Conservation (phyloP, 2,888 invertebrate genomes). For the Ditula angustiorana region DNA sequence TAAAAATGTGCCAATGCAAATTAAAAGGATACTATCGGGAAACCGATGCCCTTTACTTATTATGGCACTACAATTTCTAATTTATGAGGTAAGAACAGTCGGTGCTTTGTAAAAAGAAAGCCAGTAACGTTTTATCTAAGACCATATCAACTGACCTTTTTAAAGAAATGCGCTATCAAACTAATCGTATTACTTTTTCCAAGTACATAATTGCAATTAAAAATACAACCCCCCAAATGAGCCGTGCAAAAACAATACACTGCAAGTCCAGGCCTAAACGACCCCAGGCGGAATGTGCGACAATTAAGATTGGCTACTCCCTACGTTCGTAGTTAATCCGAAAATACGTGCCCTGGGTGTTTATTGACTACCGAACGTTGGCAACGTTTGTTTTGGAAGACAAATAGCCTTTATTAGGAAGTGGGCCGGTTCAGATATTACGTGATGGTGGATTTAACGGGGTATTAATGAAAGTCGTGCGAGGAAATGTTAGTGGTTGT, state of each 20-base stretch:
- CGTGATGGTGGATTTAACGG: slow-evolving; percentile 36
- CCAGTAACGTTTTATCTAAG: no score
- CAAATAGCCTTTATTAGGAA: slow-evolving; percentile 48
- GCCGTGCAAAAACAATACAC: slow-evolving; percentile 75
- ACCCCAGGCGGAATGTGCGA: slow-evolving; percentile 69
- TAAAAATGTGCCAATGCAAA: no score
- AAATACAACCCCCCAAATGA: slow-evolving; percentile 70
- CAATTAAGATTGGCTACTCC: slow-evolving; percentile 83
- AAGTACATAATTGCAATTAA: slow-evolving; percentile 8
- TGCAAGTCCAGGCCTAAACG: slow-evolving; percentile 71
- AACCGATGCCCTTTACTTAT: no score
- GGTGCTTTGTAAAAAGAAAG: no score
- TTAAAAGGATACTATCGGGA: no score
- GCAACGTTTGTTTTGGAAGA: slow-evolving; percentile 65
- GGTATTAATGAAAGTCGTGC: slow-evolving; percentile 34
- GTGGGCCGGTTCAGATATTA: slow-evolving; percentile 33
- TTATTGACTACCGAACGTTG: slow-evolving; percentile 74
- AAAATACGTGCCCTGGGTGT: slow-evolving; percentile 81
- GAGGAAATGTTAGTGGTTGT: slow-evolving; percentile 12
- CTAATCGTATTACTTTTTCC: background rate
- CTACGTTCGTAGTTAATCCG: slow-evolving; percentile 75
- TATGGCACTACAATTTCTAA: no score
- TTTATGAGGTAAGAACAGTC: no score
- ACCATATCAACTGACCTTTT: background rate
- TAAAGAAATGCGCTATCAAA: background rate